Evolutionary conservation across 2,888 invertebrate species (phyloP).

Genomic region (Dasysyrphus tricinctus): DNA sequence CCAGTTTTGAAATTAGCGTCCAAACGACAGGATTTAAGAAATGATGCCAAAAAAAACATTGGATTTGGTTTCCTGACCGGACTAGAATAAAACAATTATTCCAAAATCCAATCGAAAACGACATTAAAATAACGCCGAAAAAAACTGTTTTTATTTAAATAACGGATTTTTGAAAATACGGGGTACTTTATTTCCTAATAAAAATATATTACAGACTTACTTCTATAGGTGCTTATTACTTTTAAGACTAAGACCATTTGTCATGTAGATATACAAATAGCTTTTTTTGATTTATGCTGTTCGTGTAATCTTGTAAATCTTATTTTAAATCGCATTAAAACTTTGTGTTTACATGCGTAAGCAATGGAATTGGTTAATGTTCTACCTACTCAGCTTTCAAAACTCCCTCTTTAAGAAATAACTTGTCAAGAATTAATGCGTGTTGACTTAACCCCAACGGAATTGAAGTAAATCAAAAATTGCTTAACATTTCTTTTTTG

Average conservation of each 20-base stretch:
- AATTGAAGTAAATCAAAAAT: slow-evolving; percentile 65
- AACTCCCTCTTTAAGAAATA: not conserved
- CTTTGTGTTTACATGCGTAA: slow-evolving; percentile 17
- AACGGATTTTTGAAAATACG: too few relatives aligned
- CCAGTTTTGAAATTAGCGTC: too few relatives aligned
- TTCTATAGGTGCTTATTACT: too few relatives aligned
- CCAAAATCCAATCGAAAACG: too few relatives aligned
- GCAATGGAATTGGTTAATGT: not conserved
- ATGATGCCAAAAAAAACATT: too few relatives aligned
- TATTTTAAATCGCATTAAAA: slow-evolving; percentile 14
- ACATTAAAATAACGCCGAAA: too few relatives aligned
- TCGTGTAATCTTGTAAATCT: slow-evolving; percentile 3
- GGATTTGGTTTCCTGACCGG: too few relatives aligned
- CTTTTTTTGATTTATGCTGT: slow-evolving; percentile 6
- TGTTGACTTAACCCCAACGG: slow-evolving; percentile 64
- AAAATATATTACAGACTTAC: too few relatives aligned
- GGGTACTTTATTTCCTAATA: too few relatives aligned
- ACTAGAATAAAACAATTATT: too few relatives aligned
- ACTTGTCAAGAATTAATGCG: slow-evolving; percentile 56
- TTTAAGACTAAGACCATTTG: not conserved
- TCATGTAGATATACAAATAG: not conserved
- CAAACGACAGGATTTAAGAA: too few relatives aligned
- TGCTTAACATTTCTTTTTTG: slow-evolving; percentile 45
- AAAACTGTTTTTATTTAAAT: too few relatives aligned
- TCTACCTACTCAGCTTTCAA: not conserved